Base-by-base conservation (phyloP, 2,888 invertebrate species). In the Oxycera nigricornis region DNA sequence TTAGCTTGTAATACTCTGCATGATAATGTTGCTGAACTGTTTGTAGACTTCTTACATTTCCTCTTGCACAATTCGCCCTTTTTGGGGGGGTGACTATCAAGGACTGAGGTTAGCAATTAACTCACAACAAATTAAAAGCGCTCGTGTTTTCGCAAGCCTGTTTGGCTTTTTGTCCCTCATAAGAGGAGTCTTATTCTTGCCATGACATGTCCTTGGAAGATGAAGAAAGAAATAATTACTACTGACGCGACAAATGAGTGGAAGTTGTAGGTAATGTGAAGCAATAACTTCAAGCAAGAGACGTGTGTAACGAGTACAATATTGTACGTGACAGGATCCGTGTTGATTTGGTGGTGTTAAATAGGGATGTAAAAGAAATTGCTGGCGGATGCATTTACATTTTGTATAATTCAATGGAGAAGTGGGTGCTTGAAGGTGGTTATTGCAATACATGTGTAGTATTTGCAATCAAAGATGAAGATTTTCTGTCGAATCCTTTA, bases 21-120 rank as follows among this genome's bases (percentile, higher is more conserved):
- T 67, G 46, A 67, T 41, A 39, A 46, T 41, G 35, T 35, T 62
- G 3, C 39, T 22, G 24, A 35, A 62, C 17, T 62, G 30, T 28
- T 30, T 28, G 59, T 30, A 55, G 55, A 17, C 11, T 22, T 55
- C 14, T 55, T 17, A 55, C 55, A n/a, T n/a, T n/a, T n/a, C n/a
- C n/a, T 46, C 14, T 14, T 2, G 46, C 3, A 46, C 6, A 17
- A 22, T 55, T 22, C 14, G 14, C 39, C 6, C 24, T 55, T 24
- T 20, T 55, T 55, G n/a, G 14, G 59, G n/a, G 59, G 59, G 20
- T 59, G 67, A 46, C 67, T 67, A 67, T 67, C 67, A 22, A 67
- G 68, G 30, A 55, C 70, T 52, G 70, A 70, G 70, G 70, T 70
- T 70, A 31, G 70, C 70, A 70, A 70, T 70, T 70, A 70, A 70